A percentile compares a stretch with the other conserved stretches of the same genome.
These are phyloP conservation scores for Oscheius sp. DNA, from an alignment of 2,888 invertebrate genomes.

Conservation along the genomic window DNA sequence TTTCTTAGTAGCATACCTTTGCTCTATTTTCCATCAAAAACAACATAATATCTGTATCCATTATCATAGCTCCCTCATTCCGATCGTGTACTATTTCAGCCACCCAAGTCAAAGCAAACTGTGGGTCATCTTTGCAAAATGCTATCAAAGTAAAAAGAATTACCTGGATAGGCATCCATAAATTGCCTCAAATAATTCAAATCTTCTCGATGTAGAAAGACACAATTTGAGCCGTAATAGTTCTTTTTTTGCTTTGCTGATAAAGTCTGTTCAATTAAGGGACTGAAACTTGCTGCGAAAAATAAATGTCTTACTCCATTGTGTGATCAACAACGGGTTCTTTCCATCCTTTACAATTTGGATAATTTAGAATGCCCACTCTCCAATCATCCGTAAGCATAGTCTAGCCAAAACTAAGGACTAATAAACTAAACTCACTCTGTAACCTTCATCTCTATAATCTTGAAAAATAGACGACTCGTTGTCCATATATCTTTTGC, in stretches of 20 bases:
- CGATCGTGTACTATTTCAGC: neutral
- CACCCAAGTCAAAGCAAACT: neutral
- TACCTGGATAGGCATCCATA: neutral
- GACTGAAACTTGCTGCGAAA: neutral
- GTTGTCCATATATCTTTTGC: constrained; percentile 41
- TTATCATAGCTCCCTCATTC: neutral
- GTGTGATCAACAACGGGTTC: neutral
- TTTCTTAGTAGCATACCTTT: too few species aligned
- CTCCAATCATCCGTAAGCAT: neutral
- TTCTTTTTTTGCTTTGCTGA: neutral
- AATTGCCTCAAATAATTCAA: neutral
- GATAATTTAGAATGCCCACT: neutral
- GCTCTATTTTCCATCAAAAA: neutral
- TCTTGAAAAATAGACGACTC: constrained; percentile 39
- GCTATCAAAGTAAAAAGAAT: neutral
- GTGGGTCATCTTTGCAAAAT: neutral
- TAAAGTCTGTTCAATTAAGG: neutral
- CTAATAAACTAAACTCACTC: constrained; percentile 24
- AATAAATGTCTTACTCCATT: too few species aligned
- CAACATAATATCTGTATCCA: neutral
- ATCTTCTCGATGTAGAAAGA: neutral
- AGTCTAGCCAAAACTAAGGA: neutral
- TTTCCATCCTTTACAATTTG: neutral
- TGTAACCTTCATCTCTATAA: constrained; percentile 39
- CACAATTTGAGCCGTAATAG: neutral